Evolutionary conservation across 2,797 vertebrate species (phyloP).

Genomic region (Psittacula derbiana): DNA sequence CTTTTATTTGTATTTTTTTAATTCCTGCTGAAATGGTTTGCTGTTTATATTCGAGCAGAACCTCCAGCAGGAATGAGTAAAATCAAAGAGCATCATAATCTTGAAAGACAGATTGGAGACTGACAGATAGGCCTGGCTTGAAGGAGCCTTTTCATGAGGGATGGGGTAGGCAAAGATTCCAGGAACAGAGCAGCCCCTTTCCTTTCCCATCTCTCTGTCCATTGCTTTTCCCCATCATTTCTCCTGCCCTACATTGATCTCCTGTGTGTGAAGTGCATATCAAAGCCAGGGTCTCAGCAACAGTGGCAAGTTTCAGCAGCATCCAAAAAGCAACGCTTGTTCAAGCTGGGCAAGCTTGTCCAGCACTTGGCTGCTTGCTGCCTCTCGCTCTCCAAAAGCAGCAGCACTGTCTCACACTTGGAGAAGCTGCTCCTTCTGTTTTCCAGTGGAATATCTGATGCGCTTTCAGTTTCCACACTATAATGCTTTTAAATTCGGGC

Average conservation of each 20-base stretch:
- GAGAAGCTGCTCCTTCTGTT: background rate
- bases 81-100: constrained; percentile 46
- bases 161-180: background rate
- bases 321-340: background rate
- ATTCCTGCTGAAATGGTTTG: constrained; percentile 60
- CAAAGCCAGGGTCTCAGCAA: constrained; percentile 8
- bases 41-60: constrained; percentile 69
- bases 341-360: background rate
- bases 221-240: background rate
- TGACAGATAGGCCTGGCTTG: constrained; percentile 26
- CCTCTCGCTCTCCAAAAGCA: background rate
- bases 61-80: constrained; percentile 68
- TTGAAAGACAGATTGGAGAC: background rate
- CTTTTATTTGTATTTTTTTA: constrained; percentile 63
- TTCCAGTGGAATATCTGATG: constrained; percentile 29
- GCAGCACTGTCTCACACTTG: background rate
- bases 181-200: constrained; percentile 45
- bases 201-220: background rate
- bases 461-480: background rate
- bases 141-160: constrained; percentile 21
- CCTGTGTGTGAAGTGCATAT: background rate
- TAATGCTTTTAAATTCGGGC: background rate
- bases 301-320: background rate
- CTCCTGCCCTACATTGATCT: background rate
- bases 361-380: background rate